A percentile compares a stretch with the other conserved stretches of the same genome.
These are phyloP conservation scores for Unio delphinus DNA, from an alignment of 2,888 invertebrate genomes.

Conservation along the genomic window DNA sequence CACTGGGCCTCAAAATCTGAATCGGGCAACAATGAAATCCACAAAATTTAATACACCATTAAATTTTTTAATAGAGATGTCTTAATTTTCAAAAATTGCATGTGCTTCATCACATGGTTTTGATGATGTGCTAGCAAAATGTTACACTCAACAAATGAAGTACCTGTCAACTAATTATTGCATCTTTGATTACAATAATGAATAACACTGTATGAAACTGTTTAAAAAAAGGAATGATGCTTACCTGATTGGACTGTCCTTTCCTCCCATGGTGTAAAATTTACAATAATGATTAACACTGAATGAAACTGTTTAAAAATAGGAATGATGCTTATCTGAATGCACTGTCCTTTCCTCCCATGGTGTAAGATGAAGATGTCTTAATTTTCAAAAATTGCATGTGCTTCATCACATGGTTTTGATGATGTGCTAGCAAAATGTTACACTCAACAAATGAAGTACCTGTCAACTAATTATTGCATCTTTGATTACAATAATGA, in stretches of 20 bases:
- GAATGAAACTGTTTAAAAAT: background rate
- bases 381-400: background rate
- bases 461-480: constrained; percentile 1
- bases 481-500: too few species aligned
- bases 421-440: background rate
- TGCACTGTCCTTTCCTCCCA: constrained; percentile 67
- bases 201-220: too few species aligned
- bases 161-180: constrained; percentile 1
- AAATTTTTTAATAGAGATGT: too few species aligned
- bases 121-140: background rate
- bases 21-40: too few species aligned
- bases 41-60: too few species aligned
- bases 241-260: too few species aligned
- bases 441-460: constrained; percentile 1
- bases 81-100: background rate
- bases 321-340: constrained; percentile 52
- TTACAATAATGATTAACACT: too few species aligned
- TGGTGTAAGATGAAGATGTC: constrained; percentile 68
- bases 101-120: background rate
- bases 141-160: constrained; percentile 1
- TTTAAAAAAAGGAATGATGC: too few species aligned
- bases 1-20: too few species aligned
- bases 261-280: too few species aligned
- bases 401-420: background rate
- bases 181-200: background rate